Evolutionary conservation across 1,140 invertebrate species (phyloP).

Genomic region (Sycophaga agraensis): DNA sequence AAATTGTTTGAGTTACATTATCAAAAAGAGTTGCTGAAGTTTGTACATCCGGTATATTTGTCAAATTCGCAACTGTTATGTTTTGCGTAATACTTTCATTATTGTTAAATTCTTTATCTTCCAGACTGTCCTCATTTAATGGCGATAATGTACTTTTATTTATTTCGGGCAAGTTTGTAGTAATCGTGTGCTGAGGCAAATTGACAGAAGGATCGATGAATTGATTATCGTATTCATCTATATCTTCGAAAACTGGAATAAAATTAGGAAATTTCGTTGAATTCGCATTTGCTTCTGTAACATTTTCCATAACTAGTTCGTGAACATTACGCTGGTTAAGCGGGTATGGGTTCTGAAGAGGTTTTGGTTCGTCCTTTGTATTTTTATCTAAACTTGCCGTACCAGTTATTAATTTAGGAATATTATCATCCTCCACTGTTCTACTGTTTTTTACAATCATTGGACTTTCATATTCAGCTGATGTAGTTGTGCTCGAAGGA

Average conservation of each 20-base stretch:
- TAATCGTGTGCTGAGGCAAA: background rate
- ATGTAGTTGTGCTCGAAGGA: too few species aligned
- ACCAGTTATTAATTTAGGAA: conserved; percentile 13
- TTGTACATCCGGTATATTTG: too few species aligned
- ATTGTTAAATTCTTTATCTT: too few species aligned
- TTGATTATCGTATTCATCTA: conserved; percentile 35
- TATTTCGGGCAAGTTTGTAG: conserved; percentile 7
- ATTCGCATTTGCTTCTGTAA: background rate
- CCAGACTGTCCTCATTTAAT: too few species aligned
- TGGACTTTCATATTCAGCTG: too few species aligned
- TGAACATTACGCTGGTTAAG: background rate
- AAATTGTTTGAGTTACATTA: background rate
- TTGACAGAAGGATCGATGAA: conserved; percentile 30
- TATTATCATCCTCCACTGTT: conserved; percentile 11
- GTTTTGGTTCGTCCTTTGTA: background rate
- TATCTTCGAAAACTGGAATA: conserved; percentile 51
- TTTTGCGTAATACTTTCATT: background rate
- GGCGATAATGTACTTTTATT: too few species aligned
- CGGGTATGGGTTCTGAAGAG: conserved; percentile 3
- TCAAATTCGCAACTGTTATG: background rate
- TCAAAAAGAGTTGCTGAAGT: background rate
- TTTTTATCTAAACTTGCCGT: background rate
- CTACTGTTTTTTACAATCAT: conserved; percentile 16
- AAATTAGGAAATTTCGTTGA: conserved; percentile 38
- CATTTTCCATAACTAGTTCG: conserved; percentile 1